A percentile compares a stretch with the other conserved stretches of the same genome.
Evolutionary conservation across 1,140 invertebrate species (phyloP).

Genomic region (Bombus haemorrhoidalis): DNA sequence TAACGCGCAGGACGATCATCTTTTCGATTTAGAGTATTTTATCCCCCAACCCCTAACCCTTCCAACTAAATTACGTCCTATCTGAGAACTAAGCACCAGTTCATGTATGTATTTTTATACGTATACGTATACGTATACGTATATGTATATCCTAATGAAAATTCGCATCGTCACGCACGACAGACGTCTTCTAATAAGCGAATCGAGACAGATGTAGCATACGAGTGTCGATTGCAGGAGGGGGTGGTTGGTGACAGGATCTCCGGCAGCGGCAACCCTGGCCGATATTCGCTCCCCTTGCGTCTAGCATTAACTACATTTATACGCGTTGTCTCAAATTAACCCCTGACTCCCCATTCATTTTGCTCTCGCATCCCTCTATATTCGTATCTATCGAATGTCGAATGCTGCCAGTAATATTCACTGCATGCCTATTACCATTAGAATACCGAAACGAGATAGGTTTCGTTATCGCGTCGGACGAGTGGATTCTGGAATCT

Average conservation of each 20-base stretch:
- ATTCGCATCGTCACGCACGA: constrained; percentile 24
- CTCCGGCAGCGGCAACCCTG: constrained; percentile 65
- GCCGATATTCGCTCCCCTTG: constrained; percentile 44
- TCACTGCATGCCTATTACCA: constrained; percentile 38
- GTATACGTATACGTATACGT: background rate
- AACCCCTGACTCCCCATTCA: constrained; percentile 43
- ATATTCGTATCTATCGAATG: constrained; percentile 32
- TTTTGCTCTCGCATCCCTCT: constrained; percentile 38
- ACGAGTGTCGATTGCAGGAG: constrained; percentile 66
- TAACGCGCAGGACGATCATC: too few relatives aligned
- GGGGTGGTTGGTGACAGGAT: constrained; percentile 70
- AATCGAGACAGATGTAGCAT: constrained; percentile 72
- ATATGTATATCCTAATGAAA: constrained; percentile 20
- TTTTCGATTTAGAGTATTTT: too few relatives aligned
- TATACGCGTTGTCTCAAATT: constrained; percentile 55
- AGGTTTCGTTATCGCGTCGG: background rate
- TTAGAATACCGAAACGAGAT: constrained; percentile 31
- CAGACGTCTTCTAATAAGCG: constrained; percentile 28
- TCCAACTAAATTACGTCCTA: background rate
- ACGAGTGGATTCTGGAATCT: background rate
- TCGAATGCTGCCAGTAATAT: constrained; percentile 39
- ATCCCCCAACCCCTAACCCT: background rate
- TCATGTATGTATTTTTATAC: background rate
- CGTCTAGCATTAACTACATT: constrained; percentile 63
- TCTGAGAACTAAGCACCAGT: too few relatives aligned